Evolutionary conservation across 1,140 invertebrate genomes (phyloP), one percentile per base, ranked within the genome.

Genomic region (Elymnias hypermnestra): DNA sequence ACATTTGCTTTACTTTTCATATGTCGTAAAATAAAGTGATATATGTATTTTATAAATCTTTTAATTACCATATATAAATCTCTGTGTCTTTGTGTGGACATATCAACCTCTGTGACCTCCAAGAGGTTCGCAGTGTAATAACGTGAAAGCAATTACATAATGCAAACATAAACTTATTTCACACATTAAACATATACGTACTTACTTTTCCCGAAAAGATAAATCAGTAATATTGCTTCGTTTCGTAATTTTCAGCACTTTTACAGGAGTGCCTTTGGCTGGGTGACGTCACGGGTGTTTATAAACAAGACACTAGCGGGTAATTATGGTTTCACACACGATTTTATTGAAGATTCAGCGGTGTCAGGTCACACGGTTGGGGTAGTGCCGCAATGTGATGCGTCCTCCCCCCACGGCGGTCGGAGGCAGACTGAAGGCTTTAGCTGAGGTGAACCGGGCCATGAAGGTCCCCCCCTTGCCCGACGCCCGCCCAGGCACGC

Each of bases 401-500:
- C 71, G 61, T 66, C 43, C 37, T 29, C 29, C 37, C 57, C 28
- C 18, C 17, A 14, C 36, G 15, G 25, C 56, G 50, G 49, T 57
- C 49, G 52, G 47, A 46, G 55, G 57, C 57, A 60, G 56, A 79
- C 75, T 78, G 65, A 70, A 60, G 63, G 48, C 40, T 57, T 38
- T 47, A 35, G 48, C 48, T 55, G 71, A 78, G 74, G 72, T 73
- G 56, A 64, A 63, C 71, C 60, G 65, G 68, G 72, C 66, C 57
- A 63, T 55, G 59, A 36, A 43, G 29, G 31, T 45, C 58, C 59
- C 42, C 62, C 68, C 60, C 28, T 47, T 13, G 49, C 57, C 38
- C 51, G 42, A 51, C 65, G 72, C 74, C 75, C 75, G 72, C 75
- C 75, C 75, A 74, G 72, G 71, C 75, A 68, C 58, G 63, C 64